Evolutionary conservation across 2,888 invertebrate species (phyloP).

Genomic region (Bellardia bayeri): DNA sequence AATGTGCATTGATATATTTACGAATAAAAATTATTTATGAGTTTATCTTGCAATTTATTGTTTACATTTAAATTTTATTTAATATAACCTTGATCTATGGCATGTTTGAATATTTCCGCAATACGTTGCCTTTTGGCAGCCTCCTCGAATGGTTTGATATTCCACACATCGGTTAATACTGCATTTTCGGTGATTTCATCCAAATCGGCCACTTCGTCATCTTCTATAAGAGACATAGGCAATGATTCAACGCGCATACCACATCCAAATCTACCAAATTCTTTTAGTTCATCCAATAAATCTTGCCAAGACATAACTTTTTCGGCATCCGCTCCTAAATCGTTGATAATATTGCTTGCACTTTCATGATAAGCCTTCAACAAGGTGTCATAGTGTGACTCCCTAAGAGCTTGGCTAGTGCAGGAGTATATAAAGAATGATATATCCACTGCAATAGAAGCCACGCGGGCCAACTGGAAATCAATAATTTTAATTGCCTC

Average conservation of each 20-base stretch:
- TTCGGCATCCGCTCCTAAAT: constrained; percentile 87
- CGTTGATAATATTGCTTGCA: constrained; percentile 85
- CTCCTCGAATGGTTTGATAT: constrained; percentile 86
- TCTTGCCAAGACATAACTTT: constrained; percentile 84
- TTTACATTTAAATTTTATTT: constrained; percentile 72
- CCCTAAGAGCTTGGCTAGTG: constrained; percentile 86
- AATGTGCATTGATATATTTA: neutral
- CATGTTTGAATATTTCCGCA: constrained; percentile 88
- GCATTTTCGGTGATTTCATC: constrained; percentile 81
- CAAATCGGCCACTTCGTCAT: constrained; percentile 86
- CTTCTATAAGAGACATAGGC: constrained; percentile 85
- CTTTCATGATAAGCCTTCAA: constrained; percentile 86
- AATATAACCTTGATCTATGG: constrained; percentile 87
- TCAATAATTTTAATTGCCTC: constrained; percentile 86
- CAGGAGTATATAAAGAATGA: constrained; percentile 87
- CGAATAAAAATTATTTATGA: constrained; percentile 30
- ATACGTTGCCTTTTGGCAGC: constrained; percentile 86
- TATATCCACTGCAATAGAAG: constrained; percentile 80
- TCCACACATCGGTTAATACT: constrained; percentile 87
- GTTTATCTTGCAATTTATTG: neutral
- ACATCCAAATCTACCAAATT: constrained; percentile 85
- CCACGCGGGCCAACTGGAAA: constrained; percentile 87
- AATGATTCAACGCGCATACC: constrained; percentile 86
- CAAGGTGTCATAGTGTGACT: constrained; percentile 86
- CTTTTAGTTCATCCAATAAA: constrained; percentile 84